These are phyloP conservation scores for Procambarus virginalis DNA, from an alignment of 1,140 invertebrate species.

Conservation along the genomic window DNA sequence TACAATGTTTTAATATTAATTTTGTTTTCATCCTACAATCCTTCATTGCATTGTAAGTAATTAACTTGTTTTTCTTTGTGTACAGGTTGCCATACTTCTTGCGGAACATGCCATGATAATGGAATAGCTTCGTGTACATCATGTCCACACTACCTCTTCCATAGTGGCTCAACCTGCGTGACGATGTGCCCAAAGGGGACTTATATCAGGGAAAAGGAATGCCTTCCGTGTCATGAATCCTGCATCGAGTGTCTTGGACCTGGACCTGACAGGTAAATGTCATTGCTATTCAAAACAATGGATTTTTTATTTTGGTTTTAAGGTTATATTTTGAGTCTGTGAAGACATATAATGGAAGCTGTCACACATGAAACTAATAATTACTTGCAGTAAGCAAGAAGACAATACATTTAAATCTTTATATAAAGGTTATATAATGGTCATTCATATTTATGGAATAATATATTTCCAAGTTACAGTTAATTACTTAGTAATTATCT, in stretches of 20 bases:
- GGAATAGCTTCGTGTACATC: slow-evolving; percentile 40
- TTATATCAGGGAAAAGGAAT: slow-evolving; percentile 19
- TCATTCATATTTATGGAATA: too few relatives aligned
- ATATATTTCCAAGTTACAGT: too few relatives aligned
- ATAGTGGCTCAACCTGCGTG: slow-evolving; percentile 39
- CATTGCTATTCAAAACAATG: not conserved
- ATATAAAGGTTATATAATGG: too few relatives aligned
- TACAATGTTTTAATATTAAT: not conserved
- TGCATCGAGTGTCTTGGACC: slow-evolving; percentile 35
- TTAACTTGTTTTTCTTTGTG: not conserved
- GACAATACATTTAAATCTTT: too few relatives aligned
- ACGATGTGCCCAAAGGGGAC: slow-evolving; percentile 31
- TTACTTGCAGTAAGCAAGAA: too few relatives aligned
- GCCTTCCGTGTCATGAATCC: slow-evolving; percentile 24
- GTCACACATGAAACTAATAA: too few relatives aligned
- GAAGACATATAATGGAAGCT: too few relatives aligned
- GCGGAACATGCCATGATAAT: slow-evolving; percentile 27
- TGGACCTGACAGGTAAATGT: slow-evolving; percentile 25
- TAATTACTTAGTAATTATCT: not conserved
- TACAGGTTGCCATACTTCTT: slow-evolving; percentile 42
- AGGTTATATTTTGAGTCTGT: too few relatives aligned
- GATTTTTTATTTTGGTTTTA: too few relatives aligned
- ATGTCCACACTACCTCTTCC: slow-evolving; percentile 40
- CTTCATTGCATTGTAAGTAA: not conserved
- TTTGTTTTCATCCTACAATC: too few relatives aligned